Evolutionary conservation across 1,140 invertebrate genomes (phyloP).

Genomic region (Wiebesia pumilae): DNA sequence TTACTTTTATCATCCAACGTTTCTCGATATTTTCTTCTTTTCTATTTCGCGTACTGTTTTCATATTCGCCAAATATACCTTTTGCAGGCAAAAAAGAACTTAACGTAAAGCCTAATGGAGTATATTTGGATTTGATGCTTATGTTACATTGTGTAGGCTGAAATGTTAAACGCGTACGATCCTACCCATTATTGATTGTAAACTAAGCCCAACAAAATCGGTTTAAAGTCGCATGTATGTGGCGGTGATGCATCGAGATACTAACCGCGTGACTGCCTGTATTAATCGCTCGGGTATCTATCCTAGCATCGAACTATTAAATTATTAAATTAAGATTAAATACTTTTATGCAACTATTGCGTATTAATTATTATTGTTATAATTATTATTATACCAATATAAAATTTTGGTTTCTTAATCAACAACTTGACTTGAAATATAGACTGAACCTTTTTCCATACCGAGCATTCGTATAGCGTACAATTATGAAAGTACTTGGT

Average conservation of each 20-base stretch:
- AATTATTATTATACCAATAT: no score
- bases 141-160: background rate
- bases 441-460: no score
- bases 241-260: background rate
- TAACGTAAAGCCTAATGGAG: background rate
- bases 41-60: background rate
- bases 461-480: no score
- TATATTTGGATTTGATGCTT: background rate
- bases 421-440: no score
- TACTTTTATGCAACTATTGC: background rate
- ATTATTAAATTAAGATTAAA: background rate
- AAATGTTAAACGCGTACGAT: background rate
- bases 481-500: background rate
- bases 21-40: background rate
- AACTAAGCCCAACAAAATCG: background rate
- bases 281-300: background rate
- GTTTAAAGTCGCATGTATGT: background rate
- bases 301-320: background rate
- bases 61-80: background rate
- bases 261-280: background rate
- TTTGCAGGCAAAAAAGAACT: background rate
- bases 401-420: no score
- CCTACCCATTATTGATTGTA: background rate
- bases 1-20: background rate
- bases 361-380: no score